Conservation (phyloP, 2,113 vertebrate species). For the Chlamydotis undulata region DNA sequence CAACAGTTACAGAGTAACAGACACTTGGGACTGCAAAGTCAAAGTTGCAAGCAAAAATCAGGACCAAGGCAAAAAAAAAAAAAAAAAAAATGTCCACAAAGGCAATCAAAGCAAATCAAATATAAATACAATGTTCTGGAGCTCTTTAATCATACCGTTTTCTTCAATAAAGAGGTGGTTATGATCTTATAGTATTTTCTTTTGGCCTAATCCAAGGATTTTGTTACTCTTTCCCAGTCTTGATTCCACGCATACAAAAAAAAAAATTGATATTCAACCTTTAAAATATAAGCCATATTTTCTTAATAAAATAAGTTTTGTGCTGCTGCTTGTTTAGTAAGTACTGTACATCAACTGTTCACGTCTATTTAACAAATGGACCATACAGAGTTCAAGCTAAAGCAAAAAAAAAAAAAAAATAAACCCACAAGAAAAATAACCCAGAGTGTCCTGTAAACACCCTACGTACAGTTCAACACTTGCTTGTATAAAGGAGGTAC, state of each 20-base stretch:
- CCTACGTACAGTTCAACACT: conserved; percentile 71
- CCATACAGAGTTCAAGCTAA: conserved; percentile 76
- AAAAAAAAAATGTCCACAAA: not conserved
- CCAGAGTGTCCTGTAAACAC: conserved; percentile 71
- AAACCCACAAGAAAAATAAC: conserved; percentile 50
- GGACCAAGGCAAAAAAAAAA: conserved; percentile 34
- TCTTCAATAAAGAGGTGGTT: conserved; percentile 65
- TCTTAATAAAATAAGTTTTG: conserved; percentile 79
- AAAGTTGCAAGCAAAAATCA: conserved; percentile 57
- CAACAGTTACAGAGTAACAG: conserved; percentile 67
- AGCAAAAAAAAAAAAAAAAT: conserved; percentile 67
- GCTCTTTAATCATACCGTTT: conserved; percentile 60
- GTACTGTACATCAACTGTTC: conserved; percentile 76
- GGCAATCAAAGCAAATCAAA: conserved; percentile 38
- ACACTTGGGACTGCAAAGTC: conserved; percentile 51
- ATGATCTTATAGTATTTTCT: conserved; percentile 53
- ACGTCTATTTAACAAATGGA: conserved; percentile 76
- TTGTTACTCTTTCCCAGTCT: conserved; percentile 54
- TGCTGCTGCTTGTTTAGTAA: conserved; percentile 77
- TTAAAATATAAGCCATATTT: conserved; percentile 77
- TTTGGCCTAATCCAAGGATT: conserved; percentile 65
- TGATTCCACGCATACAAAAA: conserved; percentile 49
- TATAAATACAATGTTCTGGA: conserved; percentile 56
- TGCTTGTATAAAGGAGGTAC: conserved; percentile 74
- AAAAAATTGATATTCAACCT: conserved; percentile 55